A percentile compares a stretch with the other conserved stretches of the same genome.
These are phyloP conservation scores for Suncus etruscus DNA, from an alignment of 2,113 vertebrate species.

Conservation along the genomic window DNA sequence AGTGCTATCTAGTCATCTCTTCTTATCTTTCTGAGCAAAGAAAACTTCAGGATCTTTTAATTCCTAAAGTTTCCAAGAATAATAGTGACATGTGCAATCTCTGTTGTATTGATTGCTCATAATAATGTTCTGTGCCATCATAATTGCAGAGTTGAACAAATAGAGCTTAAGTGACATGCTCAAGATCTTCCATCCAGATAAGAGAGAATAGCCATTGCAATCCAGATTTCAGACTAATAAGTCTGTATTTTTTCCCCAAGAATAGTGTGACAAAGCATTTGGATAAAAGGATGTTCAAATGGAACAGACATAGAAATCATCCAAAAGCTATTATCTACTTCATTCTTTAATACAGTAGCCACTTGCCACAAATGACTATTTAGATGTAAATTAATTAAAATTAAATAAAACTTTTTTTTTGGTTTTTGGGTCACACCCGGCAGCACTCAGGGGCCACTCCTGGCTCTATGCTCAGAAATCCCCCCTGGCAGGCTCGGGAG, in stretches of 20 bases:
- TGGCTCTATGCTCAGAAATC: too few relatives aligned
- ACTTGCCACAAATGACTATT: background rate
- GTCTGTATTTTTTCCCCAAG: background rate
- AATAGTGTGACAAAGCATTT: conserved; percentile 18
- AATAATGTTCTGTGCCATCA: background rate
- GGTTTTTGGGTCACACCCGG: too few relatives aligned
- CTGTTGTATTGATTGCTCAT: background rate
- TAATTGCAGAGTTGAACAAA: conserved; percentile 31
- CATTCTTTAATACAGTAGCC: background rate
- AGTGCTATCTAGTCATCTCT: background rate
- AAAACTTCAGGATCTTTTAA: conserved; percentile 11
- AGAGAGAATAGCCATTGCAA: background rate
- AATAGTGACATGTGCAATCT: background rate
- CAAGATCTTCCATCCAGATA: conserved; percentile 20
- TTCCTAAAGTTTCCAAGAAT: conserved; percentile 3
- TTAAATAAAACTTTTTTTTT: too few relatives aligned
- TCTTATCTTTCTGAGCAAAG: background rate
- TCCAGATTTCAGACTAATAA: background rate
- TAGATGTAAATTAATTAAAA: conserved; percentile 8
- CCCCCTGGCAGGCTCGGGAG: too few relatives aligned
- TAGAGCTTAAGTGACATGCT: conserved; percentile 25
- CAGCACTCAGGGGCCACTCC: too few relatives aligned
- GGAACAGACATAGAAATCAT: background rate
- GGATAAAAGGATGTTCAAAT: conserved; percentile 24
- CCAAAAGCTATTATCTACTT: conserved; percentile 50